Evolutionary conservation across 1,140 invertebrate species (phyloP), one percentile per base, ranked within the genome.

Genomic region (honey bee (Apis mellifera)): DNA sequence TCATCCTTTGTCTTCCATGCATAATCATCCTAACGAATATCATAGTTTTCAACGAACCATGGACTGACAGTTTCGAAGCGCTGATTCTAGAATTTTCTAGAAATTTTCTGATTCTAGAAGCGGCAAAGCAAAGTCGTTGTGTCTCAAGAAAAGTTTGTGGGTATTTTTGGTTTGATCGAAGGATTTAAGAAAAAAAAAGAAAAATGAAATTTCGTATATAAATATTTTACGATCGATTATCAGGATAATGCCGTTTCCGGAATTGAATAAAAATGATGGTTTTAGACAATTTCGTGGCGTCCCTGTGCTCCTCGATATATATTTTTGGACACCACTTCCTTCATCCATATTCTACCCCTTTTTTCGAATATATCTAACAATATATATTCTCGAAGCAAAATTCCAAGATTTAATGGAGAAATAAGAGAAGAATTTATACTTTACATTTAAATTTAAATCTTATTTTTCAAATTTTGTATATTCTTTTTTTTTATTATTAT

Each of bases 271-370:
- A 66, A 21, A 50, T 50, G 48, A 50, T 15, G 76, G 62, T 52
- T 57, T 57, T 13, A 23, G n/a, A 77, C 8, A 62, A 23, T 21
- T 80, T 84, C 73, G 77, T 71, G 86, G 65, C 82, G 73, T 84
- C 59, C 17, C 71, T 84, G 82, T 23, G 59, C 71, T 81, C 64
- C 76, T 60, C 81, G 17, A 60, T 87, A 87, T 87, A 87, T 87
- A 87, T 87, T 87, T 87, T 87, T 87, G 12, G 85, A 87, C 79
- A 74, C 81, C 78, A 80, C 68, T 86, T 86, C 85, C 69, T 84
- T 84, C 55, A 26, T 57, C 48, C 66, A 32, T 32, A 62, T 62
- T 78, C 84, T 79, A 54, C 42, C 55, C 71, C n/a, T 70, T 23
- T 78, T n/a, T 76, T 42, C 64, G 19, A 71, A 55, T 60, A 23